Percentiles rank a stretch among this genome's conserved stretches.
Conservation (phyloP, 2,113 vertebrate genomes). For the Riparia riparia region DNA sequence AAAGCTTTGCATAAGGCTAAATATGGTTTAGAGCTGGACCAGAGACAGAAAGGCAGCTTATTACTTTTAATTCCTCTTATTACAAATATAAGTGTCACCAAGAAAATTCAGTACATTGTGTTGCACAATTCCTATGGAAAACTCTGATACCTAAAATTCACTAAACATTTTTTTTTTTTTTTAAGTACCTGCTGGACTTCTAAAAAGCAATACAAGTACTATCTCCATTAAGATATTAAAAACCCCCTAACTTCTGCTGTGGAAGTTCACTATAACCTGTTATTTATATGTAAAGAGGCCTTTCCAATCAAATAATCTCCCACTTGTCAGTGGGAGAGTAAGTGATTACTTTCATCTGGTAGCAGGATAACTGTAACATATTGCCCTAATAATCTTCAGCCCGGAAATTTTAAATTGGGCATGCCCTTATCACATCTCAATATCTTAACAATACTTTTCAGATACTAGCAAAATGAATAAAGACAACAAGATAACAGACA, state of each 20-base stretch:
- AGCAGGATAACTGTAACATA: background rate
- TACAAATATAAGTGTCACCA: background rate
- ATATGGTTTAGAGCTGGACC: background rate
- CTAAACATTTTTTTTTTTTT: background rate
- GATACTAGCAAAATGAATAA: background rate
- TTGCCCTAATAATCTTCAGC: background rate
- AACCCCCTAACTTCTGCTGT: fast-evolving
- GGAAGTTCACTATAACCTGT: background rate
- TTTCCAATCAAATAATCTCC: background rate
- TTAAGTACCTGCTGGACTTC: background rate
- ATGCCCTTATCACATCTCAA: background rate
- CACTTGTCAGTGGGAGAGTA: background rate
- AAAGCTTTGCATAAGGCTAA: background rate
- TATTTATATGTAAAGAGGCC: background rate
- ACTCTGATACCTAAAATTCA: background rate
- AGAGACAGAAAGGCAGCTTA: background rate
- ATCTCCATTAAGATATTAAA: background rate
- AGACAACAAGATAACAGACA: background rate
- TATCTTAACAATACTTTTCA: background rate
- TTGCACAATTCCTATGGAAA: background rate
- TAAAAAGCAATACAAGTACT: background rate
- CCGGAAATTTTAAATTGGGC: background rate
- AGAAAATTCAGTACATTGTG: background rate
- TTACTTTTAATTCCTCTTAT: background rate
- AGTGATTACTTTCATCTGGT: background rate